Base-by-base conservation (phyloP, 2,888 invertebrate species). In the Cataglyphis cursor region DNA sequence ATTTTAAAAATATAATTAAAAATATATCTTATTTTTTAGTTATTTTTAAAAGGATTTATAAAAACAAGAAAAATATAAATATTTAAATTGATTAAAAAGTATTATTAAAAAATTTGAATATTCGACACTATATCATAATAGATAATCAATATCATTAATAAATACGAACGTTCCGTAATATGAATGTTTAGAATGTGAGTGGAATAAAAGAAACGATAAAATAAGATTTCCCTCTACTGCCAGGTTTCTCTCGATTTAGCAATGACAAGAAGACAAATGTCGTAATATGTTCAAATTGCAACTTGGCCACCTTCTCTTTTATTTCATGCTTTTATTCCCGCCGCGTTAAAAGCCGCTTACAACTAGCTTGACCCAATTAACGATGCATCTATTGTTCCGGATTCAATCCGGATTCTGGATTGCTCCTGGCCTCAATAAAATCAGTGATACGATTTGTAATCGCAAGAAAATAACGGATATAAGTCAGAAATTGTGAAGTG, bases 201-300 rank as follows among this genome's bases (percentile, higher is more conserved):
- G 64, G 70, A 78, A 83, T 38, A 41, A 31, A 64, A 66, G 15
- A 38, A 82, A 35, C 48, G 24, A 12, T 74, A 54, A 18, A 48
- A 35, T 28, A 28, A 35, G 6, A 44, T 35, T 2, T 15, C 38
- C 70, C 6, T 15, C 21, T 61, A 9, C 15, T 9, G 31, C 8
- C 21, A 31, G 5, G 18, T 74, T 62, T 74, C 38, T 41, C n/a
- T 28, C 9, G 18, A 59, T 78, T 24, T 31, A 18, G 31, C 44
- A 70, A 31, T 70, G 70, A 70, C 15, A 66, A 68, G n/a, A 78
- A 54, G 21, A 4, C 59, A 59, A 21, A 88, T 85, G 88, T 90
- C 88, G 88, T 87, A 87, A 83, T 86, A 87, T 87, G 88, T 87
- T 88, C 85, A 86, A 90, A 90, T 87, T 88, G 70, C 82, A 82